phyloP scores from a whole-genome alignment of 2,797 vertebrate species.

The Chanos chanos region DNA sequence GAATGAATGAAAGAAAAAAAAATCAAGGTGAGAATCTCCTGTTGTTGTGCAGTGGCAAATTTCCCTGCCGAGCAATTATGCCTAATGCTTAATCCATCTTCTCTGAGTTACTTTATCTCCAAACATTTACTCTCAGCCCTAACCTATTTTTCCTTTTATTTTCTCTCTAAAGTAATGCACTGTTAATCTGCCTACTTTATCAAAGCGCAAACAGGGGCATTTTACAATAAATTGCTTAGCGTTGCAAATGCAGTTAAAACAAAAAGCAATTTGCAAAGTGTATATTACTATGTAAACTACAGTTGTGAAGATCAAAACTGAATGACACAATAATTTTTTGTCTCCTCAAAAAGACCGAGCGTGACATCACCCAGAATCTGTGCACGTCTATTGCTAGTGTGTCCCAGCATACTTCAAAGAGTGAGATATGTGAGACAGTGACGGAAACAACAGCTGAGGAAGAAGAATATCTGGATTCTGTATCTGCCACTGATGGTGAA shows the following conservation, averaged over 20 bases:
- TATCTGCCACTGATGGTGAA: slow-evolving; percentile 58
- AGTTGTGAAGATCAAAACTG: slow-evolving; percentile 1
- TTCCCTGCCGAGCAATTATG: no score
- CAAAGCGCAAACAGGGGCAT: no score
- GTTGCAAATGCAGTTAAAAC: neutral
- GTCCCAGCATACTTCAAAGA: slow-evolving; percentile 63
- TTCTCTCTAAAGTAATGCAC: no score
- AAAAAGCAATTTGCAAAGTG: neutral
- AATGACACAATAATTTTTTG: slow-evolving; percentile 54
- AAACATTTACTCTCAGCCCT: no score
- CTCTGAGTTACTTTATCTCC: no score
- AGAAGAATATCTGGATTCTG: slow-evolving; percentile 31
- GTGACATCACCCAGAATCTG: slow-evolving; percentile 73
- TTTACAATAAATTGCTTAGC: neutral
- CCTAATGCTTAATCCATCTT: no score
- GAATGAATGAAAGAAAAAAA: no score
- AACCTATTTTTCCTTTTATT: no score
- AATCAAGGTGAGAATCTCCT: no score
- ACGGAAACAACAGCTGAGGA: slow-evolving; percentile 43
- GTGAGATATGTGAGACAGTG: slow-evolving; percentile 57
- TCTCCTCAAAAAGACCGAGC: slow-evolving; percentile 78
- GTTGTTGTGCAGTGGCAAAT: no score
- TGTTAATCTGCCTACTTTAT: slow-evolving; percentile 1
- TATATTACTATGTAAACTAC: no score
- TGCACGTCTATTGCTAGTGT: slow-evolving; percentile 65